Percentiles rank a stretch among this genome's conserved stretches.
These are phyloP conservation scores for Pampus argenteus DNA, from an alignment of 2,797 vertebrate species.

Conservation along the genomic window DNA sequence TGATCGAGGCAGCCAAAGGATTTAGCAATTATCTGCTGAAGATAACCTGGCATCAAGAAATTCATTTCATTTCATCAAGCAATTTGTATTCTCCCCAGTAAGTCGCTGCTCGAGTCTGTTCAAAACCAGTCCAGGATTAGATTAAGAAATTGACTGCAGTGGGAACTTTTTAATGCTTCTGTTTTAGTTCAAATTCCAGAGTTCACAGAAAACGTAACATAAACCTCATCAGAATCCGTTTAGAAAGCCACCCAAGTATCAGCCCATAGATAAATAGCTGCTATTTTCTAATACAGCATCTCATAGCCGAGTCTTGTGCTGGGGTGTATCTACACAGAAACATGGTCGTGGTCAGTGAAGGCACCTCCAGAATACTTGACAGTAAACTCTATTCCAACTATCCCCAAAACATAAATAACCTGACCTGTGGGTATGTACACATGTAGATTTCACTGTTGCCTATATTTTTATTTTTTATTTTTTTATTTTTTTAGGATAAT, in stretches of 20 bases:
- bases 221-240: slow-evolving; percentile 31
- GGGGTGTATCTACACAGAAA: background rate
- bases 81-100: slow-evolving; percentile 64
- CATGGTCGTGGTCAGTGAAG: background rate
- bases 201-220: slow-evolving; percentile 21
- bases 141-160: slow-evolving; percentile 54
- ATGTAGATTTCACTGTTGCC: background rate
- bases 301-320: background rate
- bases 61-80: slow-evolving; percentile 61
- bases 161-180: slow-evolving; percentile 45
- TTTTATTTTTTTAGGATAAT: background rate
- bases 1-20: slow-evolving; percentile 52
- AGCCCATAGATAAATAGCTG: slow-evolving; percentile 3
- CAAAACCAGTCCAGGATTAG: slow-evolving; percentile 42
- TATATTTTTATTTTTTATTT: too few relatives aligned
- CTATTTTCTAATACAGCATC: background rate
- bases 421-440: background rate
- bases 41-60: slow-evolving; percentile 62
- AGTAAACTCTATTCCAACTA: background rate
- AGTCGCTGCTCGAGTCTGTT: slow-evolving; percentile 40
- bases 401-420: background rate
- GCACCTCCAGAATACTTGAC: background rate
- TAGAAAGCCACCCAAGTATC: slow-evolving; percentile 22
- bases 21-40: slow-evolving; percentile 65
- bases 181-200: slow-evolving; percentile 32